Evolutionary conservation across 2,888 invertebrate genomes (phyloP), one percentile per base, ranked within the genome.

Genomic region (Meiosimyza decipiens): DNA sequence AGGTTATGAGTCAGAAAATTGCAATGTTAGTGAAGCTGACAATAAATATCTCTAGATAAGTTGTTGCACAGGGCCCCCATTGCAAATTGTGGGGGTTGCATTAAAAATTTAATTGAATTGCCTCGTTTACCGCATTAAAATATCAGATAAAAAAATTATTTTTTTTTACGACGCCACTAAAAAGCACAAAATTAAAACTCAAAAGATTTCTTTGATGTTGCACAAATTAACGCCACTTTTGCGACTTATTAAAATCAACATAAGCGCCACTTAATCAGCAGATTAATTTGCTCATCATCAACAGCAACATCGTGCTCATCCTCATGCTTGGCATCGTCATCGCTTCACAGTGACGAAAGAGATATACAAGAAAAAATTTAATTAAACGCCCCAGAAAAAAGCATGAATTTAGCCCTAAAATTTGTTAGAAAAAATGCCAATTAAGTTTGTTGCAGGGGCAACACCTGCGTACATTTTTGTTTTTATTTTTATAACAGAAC

Each of bases 191-290:
- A 62, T 40, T 47, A 28, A 40, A 62, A 47, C 49, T 40, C 63
- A 47, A n/a, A 66, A 40, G 40, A 66, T 28, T 52, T 12, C 69
- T 60, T 60, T 60, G 69, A 60, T 69, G 59, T 69, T 59, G 7
- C 40, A n/a, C 50, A 22, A 68, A 47, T 57, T 68, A 59, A 28
- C 50, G 68, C 33, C 55, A 57, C 47, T 55, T 62, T 67, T n/a
- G 63, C 51, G 33, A 70, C 51, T 70, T 71, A 71, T 71, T 71
- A 64, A 71, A 63, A 64, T 55, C 71, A 71, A 49, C 71, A 71
- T 52, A 71, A 71, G 57, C 64, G 59, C 65, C 71, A 71, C 71
- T 71, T 71, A 55, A 71, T 71, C 71, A 71, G 65, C 65, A 51
- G 49, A 57, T 70, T 54, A 60, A 62, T 22, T 63, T 40, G 70